Base-by-base conservation (phyloP, 2,888 invertebrate genomes). In the Calliopum simillimum region DNA sequence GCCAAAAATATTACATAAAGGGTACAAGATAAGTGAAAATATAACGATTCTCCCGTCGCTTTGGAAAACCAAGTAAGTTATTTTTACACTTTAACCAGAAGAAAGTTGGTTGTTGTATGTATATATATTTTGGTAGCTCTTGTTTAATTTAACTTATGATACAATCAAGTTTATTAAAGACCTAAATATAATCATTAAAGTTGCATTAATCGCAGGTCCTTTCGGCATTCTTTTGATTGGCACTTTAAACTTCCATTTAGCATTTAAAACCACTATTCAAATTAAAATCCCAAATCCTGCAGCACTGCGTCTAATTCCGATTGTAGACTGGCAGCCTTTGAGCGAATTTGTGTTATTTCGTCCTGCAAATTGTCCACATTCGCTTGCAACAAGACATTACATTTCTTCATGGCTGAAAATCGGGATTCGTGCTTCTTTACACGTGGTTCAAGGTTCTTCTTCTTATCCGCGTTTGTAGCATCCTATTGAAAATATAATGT, bases 341-440 rank as follows among this genome's bases (percentile, higher is more conserved):
- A 94, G 77, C 93, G 91, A 78, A 95, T 94, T 81, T 93, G 94
- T 68, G 92, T 90, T 58, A 96, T 90, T 81, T 95, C 94, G 82
- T 96, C 96, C 84, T 95, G 94, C 71, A 95, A 87, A 80, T 94
- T 89, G 85, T 96, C 96, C 0, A 95, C 94, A 82, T 95, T 96
- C 0, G 95, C 93, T 87, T 95, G 94, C 13, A 96, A 88, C 77
- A 96, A 88, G 73, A 94, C 93, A 81, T 96, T 96, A 75, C 95
- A 95, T 82, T 96, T 96, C 86, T 94, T 95, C 79, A 96, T 87
- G 0, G 94, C 94, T 49, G 91, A 89, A 12, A 96, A 88, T 73
- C 93, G 89, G 61, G 91, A 91, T 82, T 96, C 96, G 82, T 95
- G 93, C 66, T 92, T 89, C 81, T 93, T 94, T 2, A 91, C 86